These are phyloP conservation scores for Brachyrhaphis roseni DNA, from an alignment of 2,797 vertebrate species.

Conservation along the genomic window DNA sequence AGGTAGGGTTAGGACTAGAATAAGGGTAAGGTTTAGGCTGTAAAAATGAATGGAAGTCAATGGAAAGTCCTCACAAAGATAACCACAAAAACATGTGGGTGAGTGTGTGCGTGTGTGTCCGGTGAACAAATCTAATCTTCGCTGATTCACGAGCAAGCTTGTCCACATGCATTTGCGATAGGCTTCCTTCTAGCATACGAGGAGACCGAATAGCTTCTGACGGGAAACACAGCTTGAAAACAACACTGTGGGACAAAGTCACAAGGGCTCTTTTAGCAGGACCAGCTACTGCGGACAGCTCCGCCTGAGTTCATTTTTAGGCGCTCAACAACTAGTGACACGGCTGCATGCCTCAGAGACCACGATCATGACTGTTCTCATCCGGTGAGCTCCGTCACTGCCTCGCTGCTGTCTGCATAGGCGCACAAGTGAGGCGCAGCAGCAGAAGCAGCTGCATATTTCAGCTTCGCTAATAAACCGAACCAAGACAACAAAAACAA, in stretches of 20 bases:
- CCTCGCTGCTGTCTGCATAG: background rate
- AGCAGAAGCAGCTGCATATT: background rate
- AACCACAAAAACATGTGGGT: background rate
- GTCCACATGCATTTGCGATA: constrained; percentile 64
- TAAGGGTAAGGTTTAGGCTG: no score
- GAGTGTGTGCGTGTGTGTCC: constrained; percentile 3
- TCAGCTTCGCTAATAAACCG: background rate
- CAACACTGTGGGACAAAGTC: constrained; percentile 54
- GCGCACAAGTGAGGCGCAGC: background rate
- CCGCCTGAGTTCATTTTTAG: constrained; percentile 45
- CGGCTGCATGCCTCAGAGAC: constrained; percentile 35
- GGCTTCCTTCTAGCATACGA: constrained; percentile 48
- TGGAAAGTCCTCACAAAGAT: no score
- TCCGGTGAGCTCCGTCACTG: constrained; percentile 13
- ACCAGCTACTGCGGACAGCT: constrained; percentile 55
- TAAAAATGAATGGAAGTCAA: no score
- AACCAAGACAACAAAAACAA: background rate
- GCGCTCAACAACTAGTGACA: constrained; percentile 44
- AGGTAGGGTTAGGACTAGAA: no score
- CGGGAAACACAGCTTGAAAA: constrained; percentile 46
- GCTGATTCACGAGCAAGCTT: constrained; percentile 63
- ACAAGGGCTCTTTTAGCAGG: constrained; percentile 47
- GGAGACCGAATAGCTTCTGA: constrained; percentile 59
- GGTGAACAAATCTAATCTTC: constrained; percentile 61
- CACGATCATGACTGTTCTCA: constrained; percentile 39